Percentiles rank a stretch among this genome's conserved stretches.
These are phyloP conservation scores for Artemisiospiza belli DNA, from an alignment of 2,113 vertebrate species.

Conservation along the genomic window DNA sequence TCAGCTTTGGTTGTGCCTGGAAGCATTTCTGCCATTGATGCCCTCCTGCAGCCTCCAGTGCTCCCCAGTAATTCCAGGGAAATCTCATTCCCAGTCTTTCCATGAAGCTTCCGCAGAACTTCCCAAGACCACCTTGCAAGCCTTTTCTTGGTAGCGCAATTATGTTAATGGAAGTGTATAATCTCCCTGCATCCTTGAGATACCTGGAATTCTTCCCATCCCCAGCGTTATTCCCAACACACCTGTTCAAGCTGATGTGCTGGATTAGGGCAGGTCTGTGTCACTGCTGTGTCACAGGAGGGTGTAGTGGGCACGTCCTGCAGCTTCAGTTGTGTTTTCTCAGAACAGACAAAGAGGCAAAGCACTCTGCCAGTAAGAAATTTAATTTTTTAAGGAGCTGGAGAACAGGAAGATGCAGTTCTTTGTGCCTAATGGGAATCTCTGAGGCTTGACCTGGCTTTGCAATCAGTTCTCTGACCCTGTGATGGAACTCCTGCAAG, in stretches of 20 bases:
- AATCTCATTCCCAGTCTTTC: not conserved
- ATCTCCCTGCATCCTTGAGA: not conserved
- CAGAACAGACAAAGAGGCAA: not conserved
- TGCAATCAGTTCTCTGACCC: not conserved
- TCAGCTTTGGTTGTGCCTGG: not conserved
- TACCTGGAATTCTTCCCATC: not conserved
- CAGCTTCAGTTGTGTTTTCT: not conserved
- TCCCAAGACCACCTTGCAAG: not conserved
- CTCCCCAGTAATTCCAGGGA: not conserved
- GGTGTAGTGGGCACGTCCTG: not conserved
- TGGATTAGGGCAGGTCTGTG: not conserved
- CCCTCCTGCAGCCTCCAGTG: not conserved
- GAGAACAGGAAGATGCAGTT: not conserved
- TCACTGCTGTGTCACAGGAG: not conserved
- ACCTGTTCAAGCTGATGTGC: not conserved
- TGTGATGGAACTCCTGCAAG: not conserved
- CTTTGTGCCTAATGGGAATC: not conserved
- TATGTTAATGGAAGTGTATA: not conserved
- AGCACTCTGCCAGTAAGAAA: not conserved
- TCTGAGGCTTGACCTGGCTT: not conserved
- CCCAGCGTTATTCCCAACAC: not conserved
- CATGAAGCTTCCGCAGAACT: not conserved
- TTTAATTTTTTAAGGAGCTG: not conserved
- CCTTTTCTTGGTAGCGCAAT: not conserved
- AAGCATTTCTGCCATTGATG: accelerated